Percentiles rank a stretch among this genome's conserved stretches.
These are phyloP conservation scores for Himalopsyche anomala DNA, from an alignment of 2,888 invertebrate genomes.

Conservation along the genomic window DNA sequence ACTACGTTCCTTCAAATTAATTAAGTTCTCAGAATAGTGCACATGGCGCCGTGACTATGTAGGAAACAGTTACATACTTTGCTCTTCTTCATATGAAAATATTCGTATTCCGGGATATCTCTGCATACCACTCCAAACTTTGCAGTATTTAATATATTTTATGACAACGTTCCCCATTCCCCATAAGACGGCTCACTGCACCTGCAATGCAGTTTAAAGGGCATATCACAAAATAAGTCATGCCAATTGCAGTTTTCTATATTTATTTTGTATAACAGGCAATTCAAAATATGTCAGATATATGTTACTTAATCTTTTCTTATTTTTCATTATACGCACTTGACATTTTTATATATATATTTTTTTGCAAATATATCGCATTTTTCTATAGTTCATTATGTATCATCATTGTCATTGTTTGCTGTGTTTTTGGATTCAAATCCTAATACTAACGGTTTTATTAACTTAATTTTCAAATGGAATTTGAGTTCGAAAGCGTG, in stretches of 20 bases:
- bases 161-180: constrained; percentile 13
- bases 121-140: not conserved
- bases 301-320: too few species aligned
- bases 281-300: not conserved
- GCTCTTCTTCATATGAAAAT: constrained; percentile 4
- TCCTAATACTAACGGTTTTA: too few species aligned
- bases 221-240: not conserved
- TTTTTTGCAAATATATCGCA: too few species aligned
- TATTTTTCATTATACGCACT: too few species aligned
- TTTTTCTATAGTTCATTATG: too few species aligned
- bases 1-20: not conserved
- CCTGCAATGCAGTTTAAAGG: constrained; percentile 23
- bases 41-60: not conserved
- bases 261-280: not conserved
- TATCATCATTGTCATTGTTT: too few species aligned
- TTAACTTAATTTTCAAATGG: too few species aligned
- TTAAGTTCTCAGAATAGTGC: constrained; percentile 22
- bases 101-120: not conserved
- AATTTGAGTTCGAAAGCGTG: too few species aligned
- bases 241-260: not conserved
- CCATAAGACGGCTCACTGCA: not conserved
- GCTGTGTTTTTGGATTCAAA: too few species aligned
- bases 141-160: constrained; percentile 41
- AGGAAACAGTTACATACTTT: not conserved
- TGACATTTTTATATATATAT: too few species aligned